These are phyloP conservation scores for Meloidogyne chitwoodi DNA, from an alignment of 1,140 invertebrate genomes.

Conservation along the genomic window DNA sequence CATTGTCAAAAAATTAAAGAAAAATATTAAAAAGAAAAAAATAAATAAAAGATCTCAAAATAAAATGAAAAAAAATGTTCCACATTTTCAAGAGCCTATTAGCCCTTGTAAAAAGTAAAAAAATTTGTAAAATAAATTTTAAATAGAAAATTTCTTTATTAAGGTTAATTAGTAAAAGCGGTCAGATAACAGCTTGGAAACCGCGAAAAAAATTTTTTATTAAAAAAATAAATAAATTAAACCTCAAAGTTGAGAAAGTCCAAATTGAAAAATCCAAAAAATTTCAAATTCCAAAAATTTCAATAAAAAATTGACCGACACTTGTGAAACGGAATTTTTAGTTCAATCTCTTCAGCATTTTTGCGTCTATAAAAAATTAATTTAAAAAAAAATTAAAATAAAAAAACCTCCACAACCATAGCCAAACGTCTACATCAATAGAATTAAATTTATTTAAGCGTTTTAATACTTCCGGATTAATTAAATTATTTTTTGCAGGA, in stretches of 20 bases:
- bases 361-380: neutral
- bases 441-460: neutral
- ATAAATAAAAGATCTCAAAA: neutral
- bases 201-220: too few species aligned
- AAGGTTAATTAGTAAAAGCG: too few species aligned
- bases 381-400: neutral
- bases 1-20: neutral
- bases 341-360: neutral
- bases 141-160: too few species aligned
- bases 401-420: neutral
- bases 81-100: too few species aligned
- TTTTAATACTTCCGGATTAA: neutral
- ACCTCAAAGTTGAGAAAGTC: too few species aligned
- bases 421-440: neutral
- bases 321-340: neutral
- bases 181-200: too few species aligned
- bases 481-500: neutral
- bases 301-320: neutral
- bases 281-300: neutral
- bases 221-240: too few species aligned
- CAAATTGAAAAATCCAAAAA: neutral
- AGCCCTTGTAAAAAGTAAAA: too few species aligned
- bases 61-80: too few species aligned
- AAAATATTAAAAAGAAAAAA: neutral
- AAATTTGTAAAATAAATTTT: too few species aligned